Percentiles rank a stretch among this genome's conserved stretches.
Evolutionary conservation across 2,113 vertebrate genomes (phyloP).

Genomic region (Hipposideros armiger): DNA sequence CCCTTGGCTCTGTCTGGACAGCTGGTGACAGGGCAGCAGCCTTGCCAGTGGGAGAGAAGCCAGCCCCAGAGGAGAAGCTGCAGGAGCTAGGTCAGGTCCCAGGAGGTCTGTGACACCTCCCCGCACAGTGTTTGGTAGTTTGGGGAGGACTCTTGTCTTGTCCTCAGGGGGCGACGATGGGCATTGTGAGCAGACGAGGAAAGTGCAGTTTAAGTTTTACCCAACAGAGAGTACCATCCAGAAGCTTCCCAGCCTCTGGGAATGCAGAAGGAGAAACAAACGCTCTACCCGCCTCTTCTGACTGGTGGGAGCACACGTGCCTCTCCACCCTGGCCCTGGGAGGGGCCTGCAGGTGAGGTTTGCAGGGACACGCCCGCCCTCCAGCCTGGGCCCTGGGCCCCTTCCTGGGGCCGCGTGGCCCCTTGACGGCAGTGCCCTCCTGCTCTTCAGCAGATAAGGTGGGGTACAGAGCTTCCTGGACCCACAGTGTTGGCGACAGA

Average conservation of each 20-base stretch:
- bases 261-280: neutral
- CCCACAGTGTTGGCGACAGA: neutral
- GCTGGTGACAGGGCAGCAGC: neutral
- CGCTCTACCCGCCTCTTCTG: neutral
- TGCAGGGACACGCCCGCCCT: neutral
- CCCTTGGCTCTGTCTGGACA: neutral
- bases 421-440: neutral
- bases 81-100: fast-evolving
- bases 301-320: neutral
- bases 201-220: neutral
- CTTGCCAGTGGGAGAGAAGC: neutral
- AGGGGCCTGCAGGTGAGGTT: neutral
- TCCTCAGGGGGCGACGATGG: neutral
- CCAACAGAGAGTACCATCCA: neutral
- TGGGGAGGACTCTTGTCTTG: neutral
- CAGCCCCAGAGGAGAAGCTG: neutral
- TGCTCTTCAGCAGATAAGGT: neutral
- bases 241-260: neutral
- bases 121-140: neutral
- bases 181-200: neutral
- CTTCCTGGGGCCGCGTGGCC: neutral
- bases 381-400: neutral
- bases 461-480: neutral
- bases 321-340: neutral
- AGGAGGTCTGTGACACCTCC: fast-evolving